These are phyloP conservation scores for Drosophila nigrodunni DNA, from an alignment of 1,140 invertebrate species.

Conservation along the genomic window DNA sequence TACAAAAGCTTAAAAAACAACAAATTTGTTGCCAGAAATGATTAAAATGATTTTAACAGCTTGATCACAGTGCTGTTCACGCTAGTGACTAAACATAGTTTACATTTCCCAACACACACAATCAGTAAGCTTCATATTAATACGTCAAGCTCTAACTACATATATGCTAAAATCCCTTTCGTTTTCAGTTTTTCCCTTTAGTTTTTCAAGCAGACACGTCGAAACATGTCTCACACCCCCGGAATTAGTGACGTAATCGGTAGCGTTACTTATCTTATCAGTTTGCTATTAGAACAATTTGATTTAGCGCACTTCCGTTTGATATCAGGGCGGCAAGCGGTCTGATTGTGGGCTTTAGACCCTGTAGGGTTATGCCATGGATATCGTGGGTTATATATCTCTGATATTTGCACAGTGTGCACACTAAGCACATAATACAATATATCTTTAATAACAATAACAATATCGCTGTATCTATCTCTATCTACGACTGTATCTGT, in stretches of 20 bases:
- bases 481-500: background rate
- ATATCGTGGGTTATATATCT: conserved; percentile 3
- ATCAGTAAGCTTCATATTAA: no score
- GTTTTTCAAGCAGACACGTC: background rate
- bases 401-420: conserved; percentile 17
- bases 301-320: conserved; percentile 74
- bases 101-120: no score
- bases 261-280: conserved; percentile 66
- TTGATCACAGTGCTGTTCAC: no score
- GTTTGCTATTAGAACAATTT: conserved; percentile 63
- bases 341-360: no score
- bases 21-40: no score
- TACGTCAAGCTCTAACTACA: no score
- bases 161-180: no score
- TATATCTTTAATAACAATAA: background rate
- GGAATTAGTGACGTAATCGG: conserved; percentile 8
- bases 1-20: no score
- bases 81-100: no score
- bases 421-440: background rate
- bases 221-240: conserved; percentile 7
- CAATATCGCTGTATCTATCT: background rate
- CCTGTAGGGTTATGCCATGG: conserved; percentile 2
- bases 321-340: no score
- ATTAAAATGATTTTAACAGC: no score
- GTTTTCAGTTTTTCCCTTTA: background rate